Evolutionary conservation across 2,888 invertebrate genomes (phyloP), one percentile per base, ranked within the genome.

Genomic region (Actias luna): DNA sequence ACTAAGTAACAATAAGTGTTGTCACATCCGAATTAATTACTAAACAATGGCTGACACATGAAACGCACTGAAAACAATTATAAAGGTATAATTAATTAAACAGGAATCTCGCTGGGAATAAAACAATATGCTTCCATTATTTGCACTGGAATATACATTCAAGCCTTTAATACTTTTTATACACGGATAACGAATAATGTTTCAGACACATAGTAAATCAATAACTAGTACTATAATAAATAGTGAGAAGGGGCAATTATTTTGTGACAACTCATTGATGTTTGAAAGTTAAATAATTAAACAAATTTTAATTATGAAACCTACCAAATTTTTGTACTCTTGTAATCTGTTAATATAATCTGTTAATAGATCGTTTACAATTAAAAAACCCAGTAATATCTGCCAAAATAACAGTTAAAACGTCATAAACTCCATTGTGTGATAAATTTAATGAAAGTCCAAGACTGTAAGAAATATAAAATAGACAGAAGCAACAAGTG

Each of bases 401-500:
- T 46, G 8, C 8, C 22, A 46, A 3, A 55, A 55, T 1, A 29
- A n/a, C 55, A 55, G 16, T 55, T 55, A 55, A 12, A 27, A 52
- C 8, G 12, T 2, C 25, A 18, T 55, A 55, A 22, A n/a, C n/a
- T n/a, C n/a, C 22, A 35, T 22, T 31, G 22, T 18, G 35, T 60
- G 16, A 52, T 52, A 31, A 61, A 31, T 57, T 39, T 31, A 42
- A 42, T 39, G 39, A 57, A 18, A 57, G 31, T 60, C 31, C 14
- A 16, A 61, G 33, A 61, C 18, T 42, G 58, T 61, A 58, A 61
- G 31, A 18, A 52, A 8, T 36, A 39, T 61, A 61, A 29, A 61
- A 70, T 46, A 46, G 68, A 68, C 71, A 72, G 68, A 76, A 73
- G 85, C 87, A 87, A 87, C 86, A 87, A 86, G 87, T 87, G 78